A percentile compares a stretch with the other conserved stretches of the same genome.
These are phyloP conservation scores for Uropetala carovei DNA, from an alignment of 2,888 invertebrate species.

Conservation along the genomic window DNA sequence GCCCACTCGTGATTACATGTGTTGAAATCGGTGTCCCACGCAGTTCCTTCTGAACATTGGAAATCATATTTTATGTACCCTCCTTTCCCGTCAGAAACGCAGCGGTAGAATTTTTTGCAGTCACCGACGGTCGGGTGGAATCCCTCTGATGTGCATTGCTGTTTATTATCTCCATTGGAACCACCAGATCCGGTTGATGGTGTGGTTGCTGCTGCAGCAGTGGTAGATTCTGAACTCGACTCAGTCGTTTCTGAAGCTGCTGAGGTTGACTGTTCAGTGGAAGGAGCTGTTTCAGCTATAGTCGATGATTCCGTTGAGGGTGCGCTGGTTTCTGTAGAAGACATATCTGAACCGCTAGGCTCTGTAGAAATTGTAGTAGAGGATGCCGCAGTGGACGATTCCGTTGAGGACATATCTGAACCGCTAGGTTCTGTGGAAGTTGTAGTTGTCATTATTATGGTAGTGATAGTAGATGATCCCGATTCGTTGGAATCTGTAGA, in stretches of 20 bases:
- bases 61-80: slow-evolving; percentile 83
- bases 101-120: slow-evolving; percentile 69
- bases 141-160: slow-evolving; percentile 70
- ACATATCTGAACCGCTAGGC: too few relatives aligned
- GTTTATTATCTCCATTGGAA: background rate
- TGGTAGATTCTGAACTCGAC: background rate
- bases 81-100: slow-evolving; percentile 76
- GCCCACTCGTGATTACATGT: slow-evolving; percentile 86
- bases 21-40: slow-evolving; percentile 83
- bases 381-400: background rate
- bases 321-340: background rate
- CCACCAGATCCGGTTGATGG: background rate
- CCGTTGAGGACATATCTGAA: background rate
- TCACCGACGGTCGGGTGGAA: slow-evolving; percentile 70
- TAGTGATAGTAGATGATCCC: background rate
- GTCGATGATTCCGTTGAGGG: background rate
- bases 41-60: slow-evolving; percentile 85
- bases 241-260: background rate
- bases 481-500: background rate
- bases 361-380: background rate
- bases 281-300: background rate
- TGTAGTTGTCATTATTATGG: background rate
- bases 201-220: background rate
- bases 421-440: background rate
- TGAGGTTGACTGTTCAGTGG: background rate